phyloP scores from a whole-genome alignment of 2,888 invertebrate genomes.

The Watsonalla binaria region DNA sequence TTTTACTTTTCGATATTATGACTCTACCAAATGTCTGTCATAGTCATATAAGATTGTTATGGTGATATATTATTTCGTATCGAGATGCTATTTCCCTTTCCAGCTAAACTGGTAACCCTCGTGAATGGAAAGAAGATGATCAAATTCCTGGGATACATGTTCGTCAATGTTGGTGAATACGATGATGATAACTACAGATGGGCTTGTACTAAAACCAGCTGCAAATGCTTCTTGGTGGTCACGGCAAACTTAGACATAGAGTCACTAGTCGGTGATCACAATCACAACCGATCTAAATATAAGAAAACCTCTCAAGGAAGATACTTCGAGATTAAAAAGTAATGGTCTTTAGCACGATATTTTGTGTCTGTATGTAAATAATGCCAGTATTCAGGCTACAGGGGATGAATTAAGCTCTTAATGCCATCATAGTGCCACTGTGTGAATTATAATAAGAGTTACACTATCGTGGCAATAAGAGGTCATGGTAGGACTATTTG shows the following conservation, averaged over 20 bases:
- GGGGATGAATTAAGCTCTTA: too few relatives aligned
- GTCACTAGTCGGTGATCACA: constrained; percentile 9
- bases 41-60: too few relatives aligned
- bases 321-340: constrained; percentile 5
- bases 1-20: too few relatives aligned
- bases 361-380: too few relatives aligned
- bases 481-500: too few relatives aligned
- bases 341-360: background rate
- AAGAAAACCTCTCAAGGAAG: constrained; percentile 10
- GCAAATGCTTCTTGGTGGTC: constrained; percentile 20
- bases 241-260: constrained; percentile 21
- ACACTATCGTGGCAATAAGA: too few relatives aligned
- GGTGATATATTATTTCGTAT: too few relatives aligned
- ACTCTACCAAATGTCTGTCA: too few relatives aligned
- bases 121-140: constrained; percentile 24
- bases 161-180: constrained; percentile 13
- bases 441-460: too few relatives aligned
- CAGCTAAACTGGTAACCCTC: constrained; percentile 18
- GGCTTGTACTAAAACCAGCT: constrained; percentile 14
- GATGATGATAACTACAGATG: constrained; percentile 13
- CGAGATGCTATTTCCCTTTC: constrained; percentile 2
- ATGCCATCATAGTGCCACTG: too few relatives aligned
- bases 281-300: constrained; percentile 15
- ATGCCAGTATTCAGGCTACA: too few relatives aligned
- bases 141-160: constrained; percentile 15